phyloP scores from a whole-genome alignment of 2,888 invertebrate genomes.

The Lymantria dispar region DNA sequence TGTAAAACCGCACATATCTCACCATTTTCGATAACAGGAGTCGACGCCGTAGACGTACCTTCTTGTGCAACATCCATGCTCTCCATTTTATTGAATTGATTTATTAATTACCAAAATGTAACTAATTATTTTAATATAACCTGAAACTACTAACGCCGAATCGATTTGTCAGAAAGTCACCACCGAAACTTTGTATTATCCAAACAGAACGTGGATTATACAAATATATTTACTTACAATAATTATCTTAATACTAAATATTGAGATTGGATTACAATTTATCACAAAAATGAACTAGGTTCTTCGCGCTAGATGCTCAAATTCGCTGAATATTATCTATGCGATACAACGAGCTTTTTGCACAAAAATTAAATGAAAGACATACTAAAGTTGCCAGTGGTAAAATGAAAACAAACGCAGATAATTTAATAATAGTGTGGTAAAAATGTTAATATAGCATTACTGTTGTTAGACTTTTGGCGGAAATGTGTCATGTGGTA shows the following conservation, averaged over 20 bases:
- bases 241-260: conserved; percentile 29
- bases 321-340: conserved; percentile 25
- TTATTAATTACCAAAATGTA: conserved; percentile 43
- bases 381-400: conserved; percentile 31
- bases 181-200: conserved; percentile 22
- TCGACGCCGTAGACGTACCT: conserved; percentile 65
- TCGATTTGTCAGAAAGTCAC: conserved; percentile 60
- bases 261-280: conserved; percentile 34
- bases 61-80: conserved; percentile 78
- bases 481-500: no score
- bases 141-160: conserved; percentile 67
- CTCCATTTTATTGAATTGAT: conserved; percentile 64
- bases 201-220: conserved; percentile 18
- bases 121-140: conserved; percentile 56
- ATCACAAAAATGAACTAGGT: conserved; percentile 40
- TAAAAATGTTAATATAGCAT: no score
- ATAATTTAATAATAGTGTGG: no score
- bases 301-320: conserved; percentile 44
- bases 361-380: conserved; percentile 45
- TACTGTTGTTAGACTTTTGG: no score
- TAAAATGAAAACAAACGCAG: conserved; percentile 1
- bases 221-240: conserved; percentile 9
- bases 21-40: conserved; percentile 75
- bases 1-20: conserved; percentile 35
- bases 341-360: conserved; percentile 48